A percentile compares a stretch with the other conserved stretches of the same genome.
Conservation (phyloP, 1,140 invertebrate species). For the Aplysia californica region DNA sequence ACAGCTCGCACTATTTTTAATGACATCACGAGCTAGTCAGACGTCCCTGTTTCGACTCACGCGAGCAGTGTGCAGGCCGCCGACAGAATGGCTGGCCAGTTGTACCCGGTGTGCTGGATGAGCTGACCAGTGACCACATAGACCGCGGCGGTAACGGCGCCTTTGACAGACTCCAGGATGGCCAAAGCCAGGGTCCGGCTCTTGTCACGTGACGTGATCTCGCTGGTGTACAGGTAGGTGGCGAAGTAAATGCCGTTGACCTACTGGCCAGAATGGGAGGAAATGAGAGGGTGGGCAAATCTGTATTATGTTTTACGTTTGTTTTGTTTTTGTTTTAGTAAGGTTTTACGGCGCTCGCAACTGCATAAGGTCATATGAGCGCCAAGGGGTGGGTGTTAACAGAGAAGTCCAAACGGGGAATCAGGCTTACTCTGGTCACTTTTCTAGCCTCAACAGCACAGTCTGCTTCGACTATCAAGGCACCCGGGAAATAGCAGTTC, state of each 20-base stretch:
- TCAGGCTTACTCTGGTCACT: no score
- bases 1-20: no score
- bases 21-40: not conserved
- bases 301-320: no score
- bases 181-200: constrained; percentile 22
- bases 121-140: constrained; percentile 24
- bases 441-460: no score
- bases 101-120: constrained; percentile 9
- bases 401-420: no score
- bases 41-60: not conserved
- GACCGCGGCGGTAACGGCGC: not conserved
- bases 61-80: not conserved
- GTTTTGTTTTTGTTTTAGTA: no score
- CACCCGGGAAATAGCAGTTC: no score
- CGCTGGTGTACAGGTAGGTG: constrained; percentile 20
- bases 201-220: constrained; percentile 15
- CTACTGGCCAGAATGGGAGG: not conserved
- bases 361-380: no score
- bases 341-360: no score
- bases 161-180: constrained; percentile 5
- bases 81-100: not conserved
- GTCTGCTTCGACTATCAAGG: no score
- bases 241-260: not conserved
- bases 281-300: no score
- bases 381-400: no score